Percentiles rank a stretch among this genome's conserved stretches.
Conservation (phyloP, 2,888 invertebrate species). For the Xylota sylvarum region DNA sequence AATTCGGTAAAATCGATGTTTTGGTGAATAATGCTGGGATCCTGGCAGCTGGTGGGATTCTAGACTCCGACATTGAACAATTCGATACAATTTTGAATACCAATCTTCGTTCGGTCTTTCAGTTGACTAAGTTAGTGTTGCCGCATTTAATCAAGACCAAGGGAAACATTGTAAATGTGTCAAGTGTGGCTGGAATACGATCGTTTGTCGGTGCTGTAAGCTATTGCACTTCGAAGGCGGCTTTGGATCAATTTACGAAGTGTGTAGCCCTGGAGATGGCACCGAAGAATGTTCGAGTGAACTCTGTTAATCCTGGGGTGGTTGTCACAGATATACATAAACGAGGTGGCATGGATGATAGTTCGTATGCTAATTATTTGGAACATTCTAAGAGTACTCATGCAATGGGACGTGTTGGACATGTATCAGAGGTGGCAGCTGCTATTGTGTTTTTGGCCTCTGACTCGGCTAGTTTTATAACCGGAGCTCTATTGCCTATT, state of each 20-base stretch:
- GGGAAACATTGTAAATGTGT: conserved; percentile 96
- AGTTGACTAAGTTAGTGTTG: conserved; percentile 92
- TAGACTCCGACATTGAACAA: conserved; percentile 91
- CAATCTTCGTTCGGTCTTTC: conserved; percentile 91
- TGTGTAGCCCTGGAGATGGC: conserved; percentile 94
- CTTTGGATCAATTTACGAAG: conserved; percentile 96
- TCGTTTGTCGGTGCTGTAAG: conserved; percentile 94
- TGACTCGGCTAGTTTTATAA: conserved; percentile 89
- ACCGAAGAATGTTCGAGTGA: conserved; percentile 92
- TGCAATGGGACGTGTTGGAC: conserved; percentile 93
- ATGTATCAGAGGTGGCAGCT: conserved; percentile 92
- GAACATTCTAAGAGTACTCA: conserved; percentile 93
- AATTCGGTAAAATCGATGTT: conserved; percentile 88
- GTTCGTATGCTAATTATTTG: conserved; percentile 91
- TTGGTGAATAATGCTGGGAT: conserved; percentile 95
- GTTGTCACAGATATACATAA: conserved; percentile 93
- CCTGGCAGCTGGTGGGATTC: conserved; percentile 90
- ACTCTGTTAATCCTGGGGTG: conserved; percentile 96
- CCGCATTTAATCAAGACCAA: conserved; percentile 92
- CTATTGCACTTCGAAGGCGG: conserved; percentile 96
- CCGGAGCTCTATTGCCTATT: conserved; percentile 89
- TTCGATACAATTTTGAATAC: conserved; percentile 94
- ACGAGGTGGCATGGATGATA: conserved; percentile 90
- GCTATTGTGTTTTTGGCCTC: conserved; percentile 96
- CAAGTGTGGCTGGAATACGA: conserved; percentile 94